Evolutionary conservation across 2,888 invertebrate genomes (phyloP), one percentile per base, ranked within the genome.

Genomic region (Drosophila parthenogenetica): DNA sequence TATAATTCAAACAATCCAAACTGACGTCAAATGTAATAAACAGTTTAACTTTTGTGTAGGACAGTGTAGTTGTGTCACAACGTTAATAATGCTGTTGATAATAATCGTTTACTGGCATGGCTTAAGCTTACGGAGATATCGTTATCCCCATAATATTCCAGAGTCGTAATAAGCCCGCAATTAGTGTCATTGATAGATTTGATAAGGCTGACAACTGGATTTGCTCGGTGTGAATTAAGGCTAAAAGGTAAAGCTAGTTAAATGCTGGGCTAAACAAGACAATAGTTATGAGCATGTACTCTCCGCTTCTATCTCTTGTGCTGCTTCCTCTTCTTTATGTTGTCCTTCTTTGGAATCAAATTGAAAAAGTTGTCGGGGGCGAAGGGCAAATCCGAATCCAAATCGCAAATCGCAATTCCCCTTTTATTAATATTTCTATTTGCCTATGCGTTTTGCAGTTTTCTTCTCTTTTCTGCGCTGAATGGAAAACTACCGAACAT

Each of bases 401-500:
- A 22, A 83, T 87, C 72, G 82, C 29, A 29, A 29, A 83, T 87
- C 74, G 82, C 73, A 84, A 85, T 84, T 73, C 60, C 77, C 75
- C 68, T 83, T 88, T 85, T 83, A 83, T 80, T 86, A 85, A 85
- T 88, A 88, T 88, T 83, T 80, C 80, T 76, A 88, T 88, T 88
- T 86, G 80, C 80, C 78, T 80, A 83, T 87, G 61, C 69, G 77
- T 67, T 68, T 53, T 53, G 29, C 69, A 63, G 39, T 29, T 54
- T 43, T 43, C 37, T 45, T 58, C 51, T 48, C 37, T 35, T 17
- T 37, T 10, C 29, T 37, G 37, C 48, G 11, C 16, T 63, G 68
- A 79, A 79, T 79, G 78, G 81, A 71, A 74, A 81, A 82, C 83
- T 87, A 74, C 83, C 67, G 66, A 67, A 73, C 58, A 59, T 39